phyloP scores from a whole-genome alignment of 1,140 invertebrate species.

The fruit fly (Drosophila melanogaster) region Release_6_plus_ISO1_MT NT_033779.5:3247501-3248000 shows the following conservation, averaged over 20 bases:
- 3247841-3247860: slow-evolving; percentile 55
- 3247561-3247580: neutral
- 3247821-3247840: slow-evolving; percentile 29
- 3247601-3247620: slow-evolving; percentile 27
- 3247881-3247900: slow-evolving; percentile 15
- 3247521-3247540: slow-evolving; percentile 35
- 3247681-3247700: neutral
- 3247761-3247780: slow-evolving; percentile 23
- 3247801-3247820: slow-evolving; percentile 55
- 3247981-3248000: too few species aligned
- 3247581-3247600: slow-evolving; percentile 17
- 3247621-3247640: slow-evolving; percentile 15
- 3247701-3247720: slow-evolving; percentile 1
- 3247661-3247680: slow-evolving; percentile 27
- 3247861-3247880: slow-evolving; percentile 32
- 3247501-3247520: slow-evolving; percentile 34
- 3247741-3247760: slow-evolving; percentile 33
- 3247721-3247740: neutral
- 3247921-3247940: neutral
- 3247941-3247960: slow-evolving; percentile 2
- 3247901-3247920: slow-evolving; percentile 9
- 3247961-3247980: neutral
- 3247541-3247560: slow-evolving; percentile 3
- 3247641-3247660: neutral
- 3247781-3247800: slow-evolving; percentile 33